Base-by-base conservation (phyloP, 2,888 invertebrate species). In the Apantesis nais region DNA sequence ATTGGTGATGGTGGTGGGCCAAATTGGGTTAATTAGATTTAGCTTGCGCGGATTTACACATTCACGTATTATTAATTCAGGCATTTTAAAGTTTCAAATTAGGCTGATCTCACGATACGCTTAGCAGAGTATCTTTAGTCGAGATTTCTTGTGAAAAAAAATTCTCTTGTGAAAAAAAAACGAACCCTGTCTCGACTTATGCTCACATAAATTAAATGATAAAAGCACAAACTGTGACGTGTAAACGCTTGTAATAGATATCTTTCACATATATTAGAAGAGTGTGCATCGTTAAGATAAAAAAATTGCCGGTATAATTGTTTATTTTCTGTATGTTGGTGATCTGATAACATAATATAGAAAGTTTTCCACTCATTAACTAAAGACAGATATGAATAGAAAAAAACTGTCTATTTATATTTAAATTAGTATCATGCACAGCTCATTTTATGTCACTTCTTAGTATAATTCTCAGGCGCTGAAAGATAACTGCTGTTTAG, bases 21-120 rank as follows among this genome's bases (percentile, higher is more conserved):
- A 69, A 82, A 78, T 76, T 62, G 66, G 81, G 83, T 80, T 78
- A 83, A 78, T 78, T 68, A 77, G 67, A 75, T 78, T 71, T 73
- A 65, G 64, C 25, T 61, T 34, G 68, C 34, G 62, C 34, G 63
- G 39, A 34, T 67, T 74, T 55, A 29, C 58, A 58, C 25, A 58
- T 29, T 29, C 5, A 29, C 14, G 29, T 55, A 29, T 58, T 58
- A 29, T 58, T 58, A 29, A 58, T 58, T 16, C 29, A 29, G 58
- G 16, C 29, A 58, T 58, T 37, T 37, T 39, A n/a, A 62, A 62
- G n/a, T 62, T 37, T 31, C 11, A 14, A 62, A 62, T 29, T 29
- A 29, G 58, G 14, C 29, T 58, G 25, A 58, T 58, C 29, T 29
- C 7, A 5, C 16, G 19, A 29, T 58, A 29, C 16, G 29, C 58